phyloP scores from a whole-genome alignment of 2,113 vertebrate genomes.

The Cinclus mexicanus region DNA sequence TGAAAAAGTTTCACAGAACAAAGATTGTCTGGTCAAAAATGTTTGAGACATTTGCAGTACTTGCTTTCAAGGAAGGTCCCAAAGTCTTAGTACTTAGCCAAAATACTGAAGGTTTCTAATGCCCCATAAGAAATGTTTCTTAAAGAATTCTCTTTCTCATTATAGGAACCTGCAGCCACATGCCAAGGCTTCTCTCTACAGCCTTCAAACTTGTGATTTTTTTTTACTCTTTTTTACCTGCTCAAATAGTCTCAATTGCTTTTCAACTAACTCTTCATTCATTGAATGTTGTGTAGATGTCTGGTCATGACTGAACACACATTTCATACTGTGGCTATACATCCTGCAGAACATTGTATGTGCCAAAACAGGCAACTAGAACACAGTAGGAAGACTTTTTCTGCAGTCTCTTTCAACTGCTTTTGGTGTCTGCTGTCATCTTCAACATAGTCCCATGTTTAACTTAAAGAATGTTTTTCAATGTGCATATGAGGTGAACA shows the following conservation, averaged over 20 bases:
- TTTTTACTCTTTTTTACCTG: neutral
- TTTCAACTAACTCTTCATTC: neutral
- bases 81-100: neutral
- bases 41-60: neutral
- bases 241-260: neutral
- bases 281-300: neutral
- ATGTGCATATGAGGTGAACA: neutral
- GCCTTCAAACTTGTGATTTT: neutral
- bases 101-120: neutral
- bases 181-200: neutral
- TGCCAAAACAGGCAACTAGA: neutral
- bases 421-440: neutral
- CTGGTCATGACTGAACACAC: neutral
- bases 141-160: neutral
- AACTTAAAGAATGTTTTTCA: neutral
- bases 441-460: neutral
- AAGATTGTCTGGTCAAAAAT: neutral
- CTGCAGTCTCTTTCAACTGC: neutral
- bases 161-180: neutral
- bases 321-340: neutral
- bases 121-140: neutral
- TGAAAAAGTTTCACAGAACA: neutral
- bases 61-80: neutral
- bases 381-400: neutral
- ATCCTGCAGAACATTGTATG: neutral